These are phyloP conservation scores for Matsumyia berberina DNA, from an alignment of 2,888 invertebrate species.

Conservation along the genomic window DNA sequence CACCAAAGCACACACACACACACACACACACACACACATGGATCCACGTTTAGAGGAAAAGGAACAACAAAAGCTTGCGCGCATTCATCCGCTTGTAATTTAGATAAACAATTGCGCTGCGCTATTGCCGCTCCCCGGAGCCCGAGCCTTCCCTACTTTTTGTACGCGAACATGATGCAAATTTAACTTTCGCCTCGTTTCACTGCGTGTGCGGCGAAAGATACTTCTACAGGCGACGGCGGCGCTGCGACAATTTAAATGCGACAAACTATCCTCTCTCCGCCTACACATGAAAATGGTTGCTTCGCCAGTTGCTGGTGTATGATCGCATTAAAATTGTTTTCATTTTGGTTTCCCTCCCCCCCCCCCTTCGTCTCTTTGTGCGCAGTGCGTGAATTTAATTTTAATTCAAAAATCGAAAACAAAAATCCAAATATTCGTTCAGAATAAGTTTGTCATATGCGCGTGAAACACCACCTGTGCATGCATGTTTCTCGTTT, in stretches of 20 bases:
- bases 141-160: constrained; percentile 24
- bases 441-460: constrained; percentile 9
- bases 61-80: constrained; percentile 51
- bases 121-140: constrained; percentile 12
- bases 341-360: constrained; percentile 17
- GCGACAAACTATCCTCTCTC: constrained; percentile 61
- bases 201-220: constrained; percentile 52
- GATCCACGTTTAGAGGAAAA: neutral
- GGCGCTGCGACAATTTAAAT: constrained; percentile 70
- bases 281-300: constrained; percentile 30
- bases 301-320: neutral
- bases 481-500: constrained; percentile 65
- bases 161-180: constrained; percentile 59
- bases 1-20: constrained; percentile 55
- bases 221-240: constrained; percentile 28
- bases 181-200: constrained; percentile 72
- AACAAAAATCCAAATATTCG: neutral
- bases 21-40: constrained; percentile 28
- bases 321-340: constrained; percentile 8
- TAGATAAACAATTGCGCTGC: constrained; percentile 68
- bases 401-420: constrained; percentile 58
- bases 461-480: constrained; percentile 56
- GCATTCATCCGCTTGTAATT: constrained; percentile 73
- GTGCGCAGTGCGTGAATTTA: constrained; percentile 57
- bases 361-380: neutral